Conservation (phyloP, 2,888 invertebrate species). For the Pachydiplax longipennis region DNA sequence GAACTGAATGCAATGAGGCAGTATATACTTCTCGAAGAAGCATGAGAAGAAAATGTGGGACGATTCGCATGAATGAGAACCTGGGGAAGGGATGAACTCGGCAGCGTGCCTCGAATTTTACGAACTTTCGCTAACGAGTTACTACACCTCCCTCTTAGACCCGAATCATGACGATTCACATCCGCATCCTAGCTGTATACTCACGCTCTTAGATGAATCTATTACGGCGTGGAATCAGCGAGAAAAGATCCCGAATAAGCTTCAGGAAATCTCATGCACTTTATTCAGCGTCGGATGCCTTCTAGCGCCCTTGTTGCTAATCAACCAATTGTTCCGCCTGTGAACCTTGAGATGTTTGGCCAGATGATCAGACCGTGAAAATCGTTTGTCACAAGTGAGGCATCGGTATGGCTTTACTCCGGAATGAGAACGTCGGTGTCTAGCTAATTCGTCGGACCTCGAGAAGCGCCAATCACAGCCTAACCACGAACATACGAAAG, state of each 20-base stretch:
- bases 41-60: too few species aligned
- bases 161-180: too few species aligned
- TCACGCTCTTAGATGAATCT: too few species aligned
- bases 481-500: slow-evolving; percentile 69
- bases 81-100: too few species aligned
- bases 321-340: slow-evolving; percentile 63
- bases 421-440: slow-evolving; percentile 93
- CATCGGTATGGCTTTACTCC: slow-evolving; percentile 94
- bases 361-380: slow-evolving; percentile 92
- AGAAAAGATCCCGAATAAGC: not conserved
- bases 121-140: too few species aligned
- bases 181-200: too few species aligned
- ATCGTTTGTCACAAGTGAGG: slow-evolving; percentile 84
- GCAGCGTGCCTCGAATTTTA: too few species aligned
- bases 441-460: slow-evolving; percentile 90
- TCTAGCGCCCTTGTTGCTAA: not conserved
- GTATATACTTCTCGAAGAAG: too few species aligned
- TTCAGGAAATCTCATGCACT: not conserved
- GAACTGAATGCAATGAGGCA: too few species aligned
- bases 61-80: too few species aligned
- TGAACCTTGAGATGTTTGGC: slow-evolving; percentile 91
- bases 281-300: not conserved
- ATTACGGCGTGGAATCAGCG: too few species aligned
- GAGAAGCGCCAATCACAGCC: slow-evolving; percentile 94
- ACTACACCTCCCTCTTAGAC: too few species aligned